Base-by-base conservation (phyloP, 2,888 invertebrate species). In the Amiota communis region DNA sequence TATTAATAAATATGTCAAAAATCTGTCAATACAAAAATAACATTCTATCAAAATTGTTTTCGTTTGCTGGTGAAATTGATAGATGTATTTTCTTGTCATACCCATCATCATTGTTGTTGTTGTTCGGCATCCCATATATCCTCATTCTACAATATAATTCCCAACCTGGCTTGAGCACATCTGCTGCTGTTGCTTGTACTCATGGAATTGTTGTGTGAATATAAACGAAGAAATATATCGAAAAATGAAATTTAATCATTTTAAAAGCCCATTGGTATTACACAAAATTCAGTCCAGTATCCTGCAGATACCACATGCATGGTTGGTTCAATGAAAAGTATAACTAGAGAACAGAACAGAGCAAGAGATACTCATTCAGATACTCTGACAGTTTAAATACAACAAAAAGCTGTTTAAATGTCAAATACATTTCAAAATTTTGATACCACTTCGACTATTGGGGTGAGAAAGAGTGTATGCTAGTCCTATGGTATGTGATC, bases 181-280 rank as follows among this genome's bases (percentile, higher is more conserved):
- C 53, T 51, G 53, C n/a, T n/a, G 53, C n/a, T 51, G n/a, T n/a
- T 51, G n/a, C 51, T 51, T 2, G 4, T n/a, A 51, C 11, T 11
- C 51, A 51, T 51, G 11, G 11, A 13, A 51, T n/a, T n/a, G n/a
- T n/a, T n/a, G 51, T 51, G 75, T 72, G 23, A 75, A 76, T 63
- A 56, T 49, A 9, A 51, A 12, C 47, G 59, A 61, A 48, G 56
- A 70, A 61, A 67, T 78, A 75, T 78, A 23, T 79, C 80, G 76
- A 72, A 76, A 80, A 78, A 79, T 78, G 81, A 82, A 83, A 83
- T 82, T 81, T 83, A 83, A 83, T 83, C 82, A 81, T 80, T 83
- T 77, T 82, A 79, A 83, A 82, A 83, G 82, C 81, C 78, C 73
- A 80, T 79, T 80, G 23, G 59, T 59, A 59, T 59, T 11, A 36